Percentiles rank a stretch among this genome's conserved stretches.
These are phyloP conservation scores for Cinara cedri DNA, from an alignment of 2,888 invertebrate genomes.

Conservation along the genomic window DNA sequence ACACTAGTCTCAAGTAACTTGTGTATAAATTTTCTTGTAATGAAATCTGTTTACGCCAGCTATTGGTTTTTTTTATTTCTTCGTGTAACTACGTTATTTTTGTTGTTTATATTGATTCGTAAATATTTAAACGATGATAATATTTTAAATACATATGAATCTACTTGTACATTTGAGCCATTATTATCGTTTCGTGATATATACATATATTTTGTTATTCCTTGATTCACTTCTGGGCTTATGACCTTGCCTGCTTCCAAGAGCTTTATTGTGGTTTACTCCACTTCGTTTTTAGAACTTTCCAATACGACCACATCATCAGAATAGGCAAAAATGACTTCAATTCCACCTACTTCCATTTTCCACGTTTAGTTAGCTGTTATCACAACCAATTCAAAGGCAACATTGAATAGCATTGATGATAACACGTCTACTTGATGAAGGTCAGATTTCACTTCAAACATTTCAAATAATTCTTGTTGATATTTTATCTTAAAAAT, in stretches of 20 bases:
- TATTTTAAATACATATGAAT: neutral
- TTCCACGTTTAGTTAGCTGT: conserved; percentile 2
- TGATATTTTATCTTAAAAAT: conserved; percentile 17
- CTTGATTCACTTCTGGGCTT: conserved; percentile 8
- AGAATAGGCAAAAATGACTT: neutral
- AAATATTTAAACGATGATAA: neutral
- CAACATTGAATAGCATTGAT: conserved; percentile 8
- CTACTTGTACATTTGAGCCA: neutral
- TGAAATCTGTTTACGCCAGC: too few species aligned
- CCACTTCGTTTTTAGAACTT: conserved; percentile 8
- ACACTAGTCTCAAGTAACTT: conserved; percentile 3
- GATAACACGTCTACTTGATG: neutral
- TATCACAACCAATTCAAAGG: neutral
- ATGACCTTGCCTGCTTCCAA: too few species aligned
- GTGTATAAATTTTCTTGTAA: too few species aligned
- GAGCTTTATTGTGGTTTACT: neutral
- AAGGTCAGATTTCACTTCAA: too few species aligned
- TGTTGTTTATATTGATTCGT: neutral
- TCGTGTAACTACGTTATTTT: too few species aligned
- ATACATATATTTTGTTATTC: neutral
- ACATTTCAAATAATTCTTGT: neutral
- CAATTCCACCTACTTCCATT: conserved; percentile 15
- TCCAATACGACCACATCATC: conserved; percentile 13
- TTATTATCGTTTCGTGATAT: neutral
- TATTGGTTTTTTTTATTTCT: too few species aligned